Evolutionary conservation across 2,888 invertebrate genomes (phyloP), one percentile per base, ranked within the genome.

Genomic region (Drosophila meridionalis): DNA sequence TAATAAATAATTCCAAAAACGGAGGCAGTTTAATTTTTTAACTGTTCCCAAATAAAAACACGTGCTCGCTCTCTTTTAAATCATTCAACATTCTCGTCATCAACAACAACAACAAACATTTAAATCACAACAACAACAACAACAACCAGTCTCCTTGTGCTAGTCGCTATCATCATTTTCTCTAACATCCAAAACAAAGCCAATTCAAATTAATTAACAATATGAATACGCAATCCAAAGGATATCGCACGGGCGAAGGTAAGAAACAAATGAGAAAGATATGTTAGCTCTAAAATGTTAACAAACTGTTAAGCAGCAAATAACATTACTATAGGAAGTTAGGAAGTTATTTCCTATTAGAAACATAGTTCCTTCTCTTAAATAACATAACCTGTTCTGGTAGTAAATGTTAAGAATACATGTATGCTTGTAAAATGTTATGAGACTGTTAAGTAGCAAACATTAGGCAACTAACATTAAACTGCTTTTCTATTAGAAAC

Each of bases 181-280:
- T 57, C 14, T 43, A 78, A 59, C 36, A 69, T 69, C 63, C 69
- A 57, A 65, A 53, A 57, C 64, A 67, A 74, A 55, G 28, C 26
- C 28, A 55, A 55, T 28, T 26, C 50, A 64, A 69, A 43, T 32
- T 47, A 67, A 78, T 47, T 55, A 64, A 55, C 88, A 92, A 80
- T 68, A 93, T 93, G 93, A 93, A 93, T 83, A 91, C 93, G 66
- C 93, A 93, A 85, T 91, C 93, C 68, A 93, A 93, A 77, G 92
- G 90, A 80, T 93, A 91, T 86, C 92, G 93, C 76, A 89, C 92
- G 53, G 91, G 93, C 64, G 93, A 93, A 91, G 93, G 93, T 93
- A 88, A 83, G 87, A 77, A 48, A 12, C 87, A 78, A 53, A 11
- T 26, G 1, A 0, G 20, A 4, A 5, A 28, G 14, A 34, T 56